Evolutionary conservation across 2,888 invertebrate species (phyloP).

Genomic region (Monoplex corrugatus): DNA sequence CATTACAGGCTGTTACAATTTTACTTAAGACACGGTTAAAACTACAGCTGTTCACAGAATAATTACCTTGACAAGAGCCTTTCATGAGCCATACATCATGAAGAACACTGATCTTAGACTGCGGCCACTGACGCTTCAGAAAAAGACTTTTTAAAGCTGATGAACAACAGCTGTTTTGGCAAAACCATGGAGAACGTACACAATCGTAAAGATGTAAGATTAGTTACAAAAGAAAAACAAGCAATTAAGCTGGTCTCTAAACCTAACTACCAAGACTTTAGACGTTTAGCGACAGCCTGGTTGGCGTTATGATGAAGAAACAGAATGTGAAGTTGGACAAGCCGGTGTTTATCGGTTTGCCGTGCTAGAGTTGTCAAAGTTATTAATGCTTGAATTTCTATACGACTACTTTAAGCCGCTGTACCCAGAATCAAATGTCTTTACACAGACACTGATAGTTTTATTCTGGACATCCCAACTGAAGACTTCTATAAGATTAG

Average conservation of each 20-base stretch:
- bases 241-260: neutral
- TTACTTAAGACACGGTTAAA: neutral
- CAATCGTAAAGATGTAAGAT: neutral
- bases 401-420: neutral
- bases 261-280: neutral
- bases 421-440: neutral
- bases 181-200: neutral
- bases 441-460: neutral
- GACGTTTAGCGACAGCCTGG: neutral
- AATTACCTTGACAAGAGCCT: neutral
- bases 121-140: neutral
- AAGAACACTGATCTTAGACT: neutral
- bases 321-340: neutral
- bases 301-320: neutral
- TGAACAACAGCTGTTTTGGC: neutral
- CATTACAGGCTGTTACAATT: neutral
- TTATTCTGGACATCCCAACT: neutral
- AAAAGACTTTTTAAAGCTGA: neutral
- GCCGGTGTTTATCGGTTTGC: neutral
- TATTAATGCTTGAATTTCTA: neutral
- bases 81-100: neutral
- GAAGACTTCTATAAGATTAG: neutral
- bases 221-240: neutral
- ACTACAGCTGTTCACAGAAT: neutral
- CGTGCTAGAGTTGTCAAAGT: neutral